Evolutionary conservation across 2,888 invertebrate genomes (phyloP), one percentile per base, ranked within the genome.

Genomic region (Nemurella pictetii): DNA sequence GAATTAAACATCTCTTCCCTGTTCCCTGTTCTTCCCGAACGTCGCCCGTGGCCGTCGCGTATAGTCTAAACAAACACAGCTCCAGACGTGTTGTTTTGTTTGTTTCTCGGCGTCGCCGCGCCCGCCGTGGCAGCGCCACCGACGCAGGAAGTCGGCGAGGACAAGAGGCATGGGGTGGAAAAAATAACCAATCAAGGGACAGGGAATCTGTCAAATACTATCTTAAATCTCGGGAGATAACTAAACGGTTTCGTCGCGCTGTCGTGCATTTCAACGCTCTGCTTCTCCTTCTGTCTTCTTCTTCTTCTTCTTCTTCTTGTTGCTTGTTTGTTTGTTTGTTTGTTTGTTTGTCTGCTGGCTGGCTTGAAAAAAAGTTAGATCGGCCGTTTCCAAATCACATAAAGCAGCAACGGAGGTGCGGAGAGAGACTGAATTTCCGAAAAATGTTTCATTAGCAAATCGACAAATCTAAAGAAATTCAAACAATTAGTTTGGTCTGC

Each of bases 121-220:
- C 20, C 80, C 80, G 35, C 80, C 75, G 75, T 75, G 35, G 80
- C 36, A 26, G 80, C 35, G 35, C 32, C 80, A 30, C 35, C 36
- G 35, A 36, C 35, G 80, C 80, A 9, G 28, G 75, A 26, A 2
- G 75, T 26, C 26, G 9, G 75, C 5, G 75, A 26, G 75, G 26
- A 9, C 9, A 75, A n/a, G 26, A 27, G 28, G 75, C 26, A 25
- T 15, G 15, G 15, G 26, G 28, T 75, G 26, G 25, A 75, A 28
- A 75, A 27, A 75, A 55, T 78, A 81, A 81, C 80, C 80, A 81
- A 36, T 81, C 80, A 81, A 36, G 35, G n/a, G n/a, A 36, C 36
- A 36, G 80, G n/a, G 80, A 26, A 35, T 81, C 80, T 81, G 80
- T 81, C 80, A 81, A 30, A 25, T 36, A 35, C 15, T 81, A 81